Conservation (phyloP, 2,888 invertebrate genomes). For the Eupithecia dodoneata region DNA sequence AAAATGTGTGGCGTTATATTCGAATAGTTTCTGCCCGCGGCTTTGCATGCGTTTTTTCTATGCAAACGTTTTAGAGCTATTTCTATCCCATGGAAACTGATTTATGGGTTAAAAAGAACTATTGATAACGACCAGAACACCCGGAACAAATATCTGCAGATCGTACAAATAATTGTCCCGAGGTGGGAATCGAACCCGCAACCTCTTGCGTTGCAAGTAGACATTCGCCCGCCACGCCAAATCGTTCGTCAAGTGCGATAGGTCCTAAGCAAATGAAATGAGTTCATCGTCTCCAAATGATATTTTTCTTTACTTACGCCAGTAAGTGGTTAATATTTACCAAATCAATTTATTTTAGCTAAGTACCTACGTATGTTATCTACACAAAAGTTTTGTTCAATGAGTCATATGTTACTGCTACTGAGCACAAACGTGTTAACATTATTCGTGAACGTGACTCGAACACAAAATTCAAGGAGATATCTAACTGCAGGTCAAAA, state of each 20-base stretch:
- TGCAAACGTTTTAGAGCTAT: too few relatives aligned
- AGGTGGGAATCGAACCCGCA: too few relatives aligned
- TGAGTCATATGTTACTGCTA: constrained; percentile 35
- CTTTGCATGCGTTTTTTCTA: too few relatives aligned
- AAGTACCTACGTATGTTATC: constrained; percentile 3
- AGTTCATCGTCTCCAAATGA: neutral
- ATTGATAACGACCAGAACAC: too few relatives aligned
- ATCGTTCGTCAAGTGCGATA: neutral
- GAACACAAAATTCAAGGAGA: constrained; percentile 33
- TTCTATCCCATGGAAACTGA: too few relatives aligned
- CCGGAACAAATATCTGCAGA: too few relatives aligned
- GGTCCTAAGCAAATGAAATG: neutral
- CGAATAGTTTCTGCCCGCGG: too few relatives aligned
- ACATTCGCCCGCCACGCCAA: too few relatives aligned
- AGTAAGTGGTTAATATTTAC: constrained; percentile 12
- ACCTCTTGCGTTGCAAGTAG: too few relatives aligned
- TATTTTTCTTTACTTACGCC: constrained; percentile 2
- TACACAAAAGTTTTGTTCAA: constrained; percentile 12
- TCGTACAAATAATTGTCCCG: too few relatives aligned
- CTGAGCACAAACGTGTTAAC: constrained; percentile 37
- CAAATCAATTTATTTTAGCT: constrained; percentile 13
- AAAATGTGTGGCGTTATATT: neutral
- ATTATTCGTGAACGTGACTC: constrained; percentile 37
- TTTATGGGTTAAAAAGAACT: too few relatives aligned
- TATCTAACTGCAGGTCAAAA: constrained; percentile 24